phyloP scores from a whole-genome alignment of 2,113 vertebrate genomes.

The Ailuropoda melanoleuca region DNA sequence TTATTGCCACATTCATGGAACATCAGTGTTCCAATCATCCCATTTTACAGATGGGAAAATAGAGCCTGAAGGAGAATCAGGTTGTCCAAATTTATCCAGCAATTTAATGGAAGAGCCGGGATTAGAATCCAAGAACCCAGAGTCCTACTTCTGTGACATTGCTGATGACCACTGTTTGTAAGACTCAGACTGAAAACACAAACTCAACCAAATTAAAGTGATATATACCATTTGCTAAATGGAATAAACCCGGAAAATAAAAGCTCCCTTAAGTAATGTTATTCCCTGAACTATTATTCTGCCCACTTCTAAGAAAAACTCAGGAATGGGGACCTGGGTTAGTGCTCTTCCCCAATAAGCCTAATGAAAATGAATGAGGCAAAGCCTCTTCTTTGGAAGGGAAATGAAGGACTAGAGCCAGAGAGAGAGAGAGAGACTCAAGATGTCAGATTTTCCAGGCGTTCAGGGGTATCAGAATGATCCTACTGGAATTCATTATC shows the following conservation, averaged over 20 bases:
- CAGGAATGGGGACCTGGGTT: neutral
- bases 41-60: neutral
- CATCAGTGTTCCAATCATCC: neutral
- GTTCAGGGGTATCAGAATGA: neutral
- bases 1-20: neutral
- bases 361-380: constrained; percentile 19
- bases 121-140: neutral
- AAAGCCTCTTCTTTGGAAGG: constrained; percentile 16
- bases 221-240: neutral
- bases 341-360: neutral
- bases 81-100: neutral
- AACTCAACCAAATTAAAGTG: neutral
- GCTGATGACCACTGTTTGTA: neutral
- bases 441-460: constrained; percentile 57
- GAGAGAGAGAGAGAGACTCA: neutral
- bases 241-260: neutral
- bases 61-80: neutral
- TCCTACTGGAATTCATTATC: constrained; percentile 63
- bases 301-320: neutral
- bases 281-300: neutral
- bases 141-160: neutral
- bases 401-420: constrained; percentile 28
- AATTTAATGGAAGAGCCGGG: neutral
- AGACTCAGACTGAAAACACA: neutral
- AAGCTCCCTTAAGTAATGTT: neutral